Conservation (phyloP, 2,797 vertebrate genomes). For the Leptatherina wallacei region DNA sequence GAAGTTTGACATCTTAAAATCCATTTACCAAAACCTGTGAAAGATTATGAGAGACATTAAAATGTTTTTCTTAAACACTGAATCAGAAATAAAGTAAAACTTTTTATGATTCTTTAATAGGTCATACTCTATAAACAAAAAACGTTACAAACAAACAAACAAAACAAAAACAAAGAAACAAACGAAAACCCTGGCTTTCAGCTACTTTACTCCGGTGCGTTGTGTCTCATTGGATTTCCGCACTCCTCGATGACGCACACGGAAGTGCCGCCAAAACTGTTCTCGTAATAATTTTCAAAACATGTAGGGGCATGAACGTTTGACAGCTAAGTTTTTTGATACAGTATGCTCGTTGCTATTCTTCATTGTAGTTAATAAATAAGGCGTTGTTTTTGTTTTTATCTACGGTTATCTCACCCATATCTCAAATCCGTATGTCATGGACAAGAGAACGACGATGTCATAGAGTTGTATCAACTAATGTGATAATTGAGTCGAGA, state of each 20-base stretch:
- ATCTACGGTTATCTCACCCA: not conserved
- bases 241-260: constrained; percentile 34
- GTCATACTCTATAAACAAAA: not conserved
- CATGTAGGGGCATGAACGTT: not conserved
- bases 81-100: not conserved
- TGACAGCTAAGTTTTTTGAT: not conserved
- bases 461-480: not conserved
- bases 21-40: not conserved
- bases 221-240: constrained; percentile 2
- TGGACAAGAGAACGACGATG: not conserved
- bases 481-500: not conserved
- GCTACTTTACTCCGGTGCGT: too few relatives aligned
- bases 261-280: constrained; percentile 59
- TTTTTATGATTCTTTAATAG: not conserved
- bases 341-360: not conserved
- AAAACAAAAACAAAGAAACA: not conserved
- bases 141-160: not conserved
- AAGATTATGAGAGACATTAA: not conserved
- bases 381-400: not conserved
- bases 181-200: not conserved
- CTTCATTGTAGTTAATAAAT: not conserved
- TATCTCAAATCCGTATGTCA: not conserved
- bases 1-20: not conserved
- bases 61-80: not conserved
- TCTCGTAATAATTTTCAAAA: constrained; percentile 44